Conservation (phyloP, 2,113 vertebrate species). For the Dinomys branickii region DNA sequence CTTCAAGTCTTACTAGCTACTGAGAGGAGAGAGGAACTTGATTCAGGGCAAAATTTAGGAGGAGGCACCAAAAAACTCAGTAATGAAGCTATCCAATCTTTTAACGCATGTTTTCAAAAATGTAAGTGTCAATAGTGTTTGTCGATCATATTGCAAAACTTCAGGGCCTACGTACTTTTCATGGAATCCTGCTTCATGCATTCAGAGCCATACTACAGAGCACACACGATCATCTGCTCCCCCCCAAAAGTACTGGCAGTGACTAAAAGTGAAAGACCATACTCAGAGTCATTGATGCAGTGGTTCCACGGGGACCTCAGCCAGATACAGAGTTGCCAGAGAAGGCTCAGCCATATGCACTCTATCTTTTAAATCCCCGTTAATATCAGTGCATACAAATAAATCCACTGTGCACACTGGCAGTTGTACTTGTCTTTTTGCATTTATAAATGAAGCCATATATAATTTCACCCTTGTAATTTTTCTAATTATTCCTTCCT, state of each 20-base stretch:
- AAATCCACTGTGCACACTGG: neutral
- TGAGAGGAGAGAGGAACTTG: neutral
- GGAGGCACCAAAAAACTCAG: neutral
- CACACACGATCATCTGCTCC: neutral
- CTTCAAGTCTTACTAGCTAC: neutral
- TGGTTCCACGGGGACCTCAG: neutral
- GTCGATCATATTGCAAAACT: neutral
- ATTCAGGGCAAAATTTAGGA: neutral
- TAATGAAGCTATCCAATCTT: neutral
- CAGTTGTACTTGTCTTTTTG: neutral
- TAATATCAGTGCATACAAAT: neutral
- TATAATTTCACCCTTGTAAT: slow-evolving; percentile 52
- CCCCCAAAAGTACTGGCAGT: neutral
- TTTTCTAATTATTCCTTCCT: slow-evolving; percentile 57
- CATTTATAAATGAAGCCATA: slow-evolving; percentile 17
- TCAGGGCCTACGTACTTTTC: neutral
- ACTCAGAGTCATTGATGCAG: neutral
- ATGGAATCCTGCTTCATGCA: neutral
- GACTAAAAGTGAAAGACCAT: neutral
- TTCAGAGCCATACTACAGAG: neutral
- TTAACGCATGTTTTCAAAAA: neutral
- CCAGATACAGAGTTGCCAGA: neutral
- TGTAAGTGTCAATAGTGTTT: neutral
- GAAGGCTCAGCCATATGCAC: neutral
- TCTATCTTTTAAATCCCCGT: neutral